Conservation (phyloP, 2,888 invertebrate genomes). For the Glyphotaelius pellucidus region DNA sequence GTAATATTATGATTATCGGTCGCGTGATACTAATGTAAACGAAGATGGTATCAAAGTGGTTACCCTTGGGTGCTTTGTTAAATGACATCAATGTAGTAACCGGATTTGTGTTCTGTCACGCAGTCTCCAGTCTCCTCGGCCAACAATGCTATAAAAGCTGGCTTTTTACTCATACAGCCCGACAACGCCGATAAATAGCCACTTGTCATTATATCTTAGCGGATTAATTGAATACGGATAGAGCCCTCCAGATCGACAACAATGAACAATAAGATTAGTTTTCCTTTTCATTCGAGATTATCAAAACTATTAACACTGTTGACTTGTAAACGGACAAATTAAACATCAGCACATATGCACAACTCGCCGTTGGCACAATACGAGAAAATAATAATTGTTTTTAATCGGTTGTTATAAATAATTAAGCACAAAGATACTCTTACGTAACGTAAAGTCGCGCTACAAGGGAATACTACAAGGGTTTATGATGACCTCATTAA, state of each 20-base stretch:
- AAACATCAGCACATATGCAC: not conserved
- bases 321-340: not conserved
- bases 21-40: conserved; percentile 27
- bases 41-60: conserved; percentile 27
- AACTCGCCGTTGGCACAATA: not conserved
- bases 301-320: not conserved
- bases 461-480: not conserved
- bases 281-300: not conserved
- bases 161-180: not conserved
- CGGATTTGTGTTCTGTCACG: conserved; percentile 43
- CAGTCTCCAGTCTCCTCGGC: conserved; percentile 22
- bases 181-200: not conserved
- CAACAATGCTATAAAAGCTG: not conserved
- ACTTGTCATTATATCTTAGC: not conserved
- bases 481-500: conserved; percentile 14
- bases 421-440: not conserved
- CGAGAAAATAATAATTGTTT: not conserved
- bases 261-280: not conserved
- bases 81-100: conserved; percentile 46
- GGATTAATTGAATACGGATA: not conserved
- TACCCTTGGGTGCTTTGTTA: conserved; percentile 21
- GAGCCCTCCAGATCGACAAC: not conserved
- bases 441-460: not conserved
- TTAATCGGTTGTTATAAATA: conserved; percentile 4
- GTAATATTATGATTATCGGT: not conserved